Evolutionary conservation across 92 coral and sea anemone species (phyloP).

Genomic region (Metridium senile): DNA sequence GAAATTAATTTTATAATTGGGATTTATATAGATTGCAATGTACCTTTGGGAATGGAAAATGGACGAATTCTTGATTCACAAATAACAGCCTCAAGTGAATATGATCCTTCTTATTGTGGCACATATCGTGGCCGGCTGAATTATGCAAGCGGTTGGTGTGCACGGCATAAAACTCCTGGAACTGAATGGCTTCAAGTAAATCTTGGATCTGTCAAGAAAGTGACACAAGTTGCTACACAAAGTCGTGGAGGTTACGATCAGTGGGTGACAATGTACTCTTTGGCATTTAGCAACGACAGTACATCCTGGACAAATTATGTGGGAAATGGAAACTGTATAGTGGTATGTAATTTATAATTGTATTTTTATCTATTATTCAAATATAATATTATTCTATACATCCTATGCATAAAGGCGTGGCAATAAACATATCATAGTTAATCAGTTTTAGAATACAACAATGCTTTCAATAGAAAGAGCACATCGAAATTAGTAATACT

Average conservation of each 20-base stretch:
- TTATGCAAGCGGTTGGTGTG: neutral
- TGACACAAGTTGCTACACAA: constrained; percentile 8
- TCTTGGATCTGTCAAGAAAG: neutral
- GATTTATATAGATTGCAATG: neutral
- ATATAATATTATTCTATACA: no score
- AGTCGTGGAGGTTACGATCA: neutral
- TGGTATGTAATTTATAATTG: no score
- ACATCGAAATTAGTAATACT: no score
- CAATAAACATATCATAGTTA: no score
- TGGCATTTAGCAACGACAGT: neutral
- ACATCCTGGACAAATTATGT: neutral
- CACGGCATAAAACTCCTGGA: neutral
- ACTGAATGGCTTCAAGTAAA: neutral
- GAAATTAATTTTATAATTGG: no score
- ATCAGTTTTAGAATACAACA: no score
- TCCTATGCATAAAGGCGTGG: no score
- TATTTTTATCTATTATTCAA: no score
- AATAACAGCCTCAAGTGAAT: neutral
- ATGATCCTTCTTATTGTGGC: neutral
- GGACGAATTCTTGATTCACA: constrained; percentile 4
- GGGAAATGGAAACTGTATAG: neutral
- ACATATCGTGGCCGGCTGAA: neutral
- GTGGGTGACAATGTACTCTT: constrained; percentile 1
- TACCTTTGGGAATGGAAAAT: constrained; percentile 24
- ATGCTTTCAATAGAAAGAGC: no score